phyloP scores from a whole-genome alignment of 1,140 invertebrate genomes.

The Trachymyrmex septentrionalis region DNA sequence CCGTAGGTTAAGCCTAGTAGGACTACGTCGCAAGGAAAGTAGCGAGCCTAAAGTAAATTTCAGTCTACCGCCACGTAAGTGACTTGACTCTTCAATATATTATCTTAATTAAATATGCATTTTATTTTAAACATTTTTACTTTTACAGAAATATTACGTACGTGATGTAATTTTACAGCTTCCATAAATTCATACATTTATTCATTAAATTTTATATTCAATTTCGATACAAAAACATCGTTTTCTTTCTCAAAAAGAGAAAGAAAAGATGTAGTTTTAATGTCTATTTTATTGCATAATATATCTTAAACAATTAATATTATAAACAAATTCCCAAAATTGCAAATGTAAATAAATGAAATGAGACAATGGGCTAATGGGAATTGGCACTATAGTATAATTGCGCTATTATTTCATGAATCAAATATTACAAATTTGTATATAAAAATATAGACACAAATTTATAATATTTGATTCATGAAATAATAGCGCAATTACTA shows the following conservation, averaged over 20 bases:
- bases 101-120: not conserved
- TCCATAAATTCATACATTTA: not conserved
- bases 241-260: not conserved
- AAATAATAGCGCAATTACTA: no score
- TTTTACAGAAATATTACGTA: not conserved
- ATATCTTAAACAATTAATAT: no score
- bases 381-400: no score
- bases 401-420: no score
- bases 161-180: constrained; percentile 3
- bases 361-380: no score
- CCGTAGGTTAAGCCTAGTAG: constrained; percentile 82
- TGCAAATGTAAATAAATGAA: no score
- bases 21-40: constrained; percentile 81
- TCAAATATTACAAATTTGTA: no score
- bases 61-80: constrained; percentile 87
- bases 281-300: no score
- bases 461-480: no score
- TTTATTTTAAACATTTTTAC: no score
- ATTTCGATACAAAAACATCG: not conserved
- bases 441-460: no score
- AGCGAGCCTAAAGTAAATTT: constrained; percentile 89
- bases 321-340: no score
- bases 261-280: not conserved
- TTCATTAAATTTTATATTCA: constrained; percentile 6
- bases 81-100: constrained; percentile 10